A percentile compares a stretch with the other conserved stretches of the same genome.
These are phyloP conservation scores for Tachycineta bicolor DNA, from an alignment of 2,113 vertebrate genomes.

Conservation along the genomic window DNA sequence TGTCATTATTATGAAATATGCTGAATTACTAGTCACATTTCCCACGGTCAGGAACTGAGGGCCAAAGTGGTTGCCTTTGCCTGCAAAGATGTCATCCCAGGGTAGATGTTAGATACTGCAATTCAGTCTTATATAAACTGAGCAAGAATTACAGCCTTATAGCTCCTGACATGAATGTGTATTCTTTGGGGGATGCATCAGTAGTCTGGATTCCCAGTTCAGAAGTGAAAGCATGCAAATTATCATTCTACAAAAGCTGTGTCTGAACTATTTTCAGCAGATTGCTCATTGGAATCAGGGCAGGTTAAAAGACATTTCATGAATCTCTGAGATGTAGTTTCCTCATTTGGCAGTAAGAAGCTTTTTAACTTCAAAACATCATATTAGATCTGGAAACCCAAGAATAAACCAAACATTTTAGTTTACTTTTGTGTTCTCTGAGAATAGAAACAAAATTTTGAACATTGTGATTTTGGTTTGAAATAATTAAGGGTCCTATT, in stretches of 20 bases:
- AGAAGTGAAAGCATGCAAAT: constrained; percentile 31
- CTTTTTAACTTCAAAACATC: neutral
- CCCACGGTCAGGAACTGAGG: neutral
- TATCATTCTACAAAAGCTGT: constrained; percentile 21
- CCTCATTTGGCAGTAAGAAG: neutral
- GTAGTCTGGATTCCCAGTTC: constrained; percentile 14
- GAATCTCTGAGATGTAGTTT: neutral
- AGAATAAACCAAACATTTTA: neutral
- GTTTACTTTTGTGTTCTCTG: neutral
- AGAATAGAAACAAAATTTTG: neutral
- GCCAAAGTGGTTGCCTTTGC: neutral
- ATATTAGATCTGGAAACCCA: neutral
- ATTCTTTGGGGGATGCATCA: constrained; percentile 30
- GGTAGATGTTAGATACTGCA: neutral
- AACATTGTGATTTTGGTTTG: neutral
- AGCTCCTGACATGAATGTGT: constrained; percentile 40
- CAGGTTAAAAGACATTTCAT: neutral
- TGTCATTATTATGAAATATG: constrained; percentile 8
- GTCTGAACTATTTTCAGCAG: constrained; percentile 6
- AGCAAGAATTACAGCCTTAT: neutral
- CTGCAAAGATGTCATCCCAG: neutral
- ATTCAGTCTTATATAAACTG: neutral
- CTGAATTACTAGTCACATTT: neutral
- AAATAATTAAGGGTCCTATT: neutral
- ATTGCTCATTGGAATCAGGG: constrained; percentile 14